Evolutionary conservation across 37 sponge, comb jelly and placozoan species (phyloP).

Genomic region (Eunapius fragilis): DNA sequence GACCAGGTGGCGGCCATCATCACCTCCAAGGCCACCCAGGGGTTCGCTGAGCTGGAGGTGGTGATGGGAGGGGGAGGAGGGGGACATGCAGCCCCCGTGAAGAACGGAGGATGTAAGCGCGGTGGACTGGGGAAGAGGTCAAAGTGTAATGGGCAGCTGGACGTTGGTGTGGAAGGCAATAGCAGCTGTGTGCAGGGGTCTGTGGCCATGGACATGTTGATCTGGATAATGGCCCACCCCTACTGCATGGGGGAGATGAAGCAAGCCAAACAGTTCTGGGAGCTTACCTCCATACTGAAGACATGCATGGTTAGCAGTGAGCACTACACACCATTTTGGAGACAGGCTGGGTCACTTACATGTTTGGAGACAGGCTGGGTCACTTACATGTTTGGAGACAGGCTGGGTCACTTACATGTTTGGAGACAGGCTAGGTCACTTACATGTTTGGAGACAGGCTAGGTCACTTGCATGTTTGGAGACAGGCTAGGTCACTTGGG

Average conservation of each 20-base stretch:
- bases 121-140: constrained; percentile 7
- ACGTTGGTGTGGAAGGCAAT: no score
- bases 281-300: constrained; percentile 29
- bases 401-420: no score
- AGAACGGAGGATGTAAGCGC: no score
- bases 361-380: not conserved
- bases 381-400: no score
- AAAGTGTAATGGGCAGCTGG: constrained; percentile 3
- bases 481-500: no score
- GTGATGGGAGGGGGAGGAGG: not conserved
- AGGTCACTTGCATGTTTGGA: no score
- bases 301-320: constrained; percentile 32
- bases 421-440: no score
- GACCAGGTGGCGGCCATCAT: constrained; percentile 31
- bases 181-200: no score
- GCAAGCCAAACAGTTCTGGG: constrained; percentile 39
- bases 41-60: not conserved
- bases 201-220: no score
- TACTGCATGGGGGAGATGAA: constrained; percentile 43
- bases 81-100: not conserved
- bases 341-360: no score
- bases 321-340: not conserved
- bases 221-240: no score
- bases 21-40: constrained; percentile 9
- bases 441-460: no score